Percentiles rank a stretch among this genome's conserved stretches.
These are phyloP conservation scores for Platysternon megacephalum DNA, from an alignment of 2,113 vertebrate species.

Conservation along the genomic window DNA sequence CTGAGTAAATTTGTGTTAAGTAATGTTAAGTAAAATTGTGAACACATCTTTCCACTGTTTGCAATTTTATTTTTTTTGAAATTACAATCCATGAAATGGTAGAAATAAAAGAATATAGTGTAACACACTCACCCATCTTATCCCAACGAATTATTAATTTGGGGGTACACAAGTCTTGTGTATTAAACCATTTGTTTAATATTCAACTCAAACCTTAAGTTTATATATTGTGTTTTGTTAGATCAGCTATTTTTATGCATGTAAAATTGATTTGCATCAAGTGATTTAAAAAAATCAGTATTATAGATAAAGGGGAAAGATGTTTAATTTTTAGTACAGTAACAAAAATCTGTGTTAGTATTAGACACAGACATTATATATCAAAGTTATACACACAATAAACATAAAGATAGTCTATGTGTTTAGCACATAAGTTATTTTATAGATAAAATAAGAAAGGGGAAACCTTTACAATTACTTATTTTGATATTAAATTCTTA, in stretches of 20 bases:
- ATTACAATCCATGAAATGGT: neutral
- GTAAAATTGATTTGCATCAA: neutral
- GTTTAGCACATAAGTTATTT: neutral
- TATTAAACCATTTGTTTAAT: neutral
- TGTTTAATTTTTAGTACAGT: slow-evolving; percentile 10
- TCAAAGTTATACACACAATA: neutral
- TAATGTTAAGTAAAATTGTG: slow-evolving; percentile 13
- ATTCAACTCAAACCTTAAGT: slow-evolving; percentile 10
- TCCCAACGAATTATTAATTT: neutral
- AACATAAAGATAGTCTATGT: neutral
- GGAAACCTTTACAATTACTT: neutral
- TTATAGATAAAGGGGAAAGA: neutral
- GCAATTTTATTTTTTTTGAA: neutral
- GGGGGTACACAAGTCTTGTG: neutral
- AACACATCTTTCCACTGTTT: slow-evolving; percentile 11
- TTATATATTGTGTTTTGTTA: neutral
- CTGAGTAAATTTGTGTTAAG: slow-evolving; percentile 10
- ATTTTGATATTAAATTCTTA: slow-evolving; percentile 38
- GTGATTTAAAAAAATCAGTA: neutral
- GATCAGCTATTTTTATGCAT: neutral
- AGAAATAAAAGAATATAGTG: neutral
- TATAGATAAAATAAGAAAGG: neutral
- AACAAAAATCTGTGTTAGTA: neutral
- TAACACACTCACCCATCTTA: neutral
- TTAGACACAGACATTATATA: neutral